phyloP scores from a whole-genome alignment of 2,888 invertebrate species.

The Synanthedon myopaeformis region DNA sequence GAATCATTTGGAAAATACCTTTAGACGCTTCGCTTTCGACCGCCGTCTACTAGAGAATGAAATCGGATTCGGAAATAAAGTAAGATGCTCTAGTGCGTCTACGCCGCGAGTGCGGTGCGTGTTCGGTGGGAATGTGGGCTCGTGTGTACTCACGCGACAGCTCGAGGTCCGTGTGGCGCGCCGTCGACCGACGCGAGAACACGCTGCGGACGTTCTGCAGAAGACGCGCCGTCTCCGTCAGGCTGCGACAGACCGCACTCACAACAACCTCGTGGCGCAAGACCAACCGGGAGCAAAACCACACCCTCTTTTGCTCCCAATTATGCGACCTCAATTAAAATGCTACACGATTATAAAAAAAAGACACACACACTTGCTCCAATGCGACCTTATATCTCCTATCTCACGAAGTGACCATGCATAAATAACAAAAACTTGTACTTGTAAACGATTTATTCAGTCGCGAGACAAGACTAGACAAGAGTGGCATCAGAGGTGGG shows the following conservation, averaged over 20 bases:
- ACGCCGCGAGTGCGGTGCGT: constrained; percentile 28
- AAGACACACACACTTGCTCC: too few relatives aligned
- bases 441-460: too few relatives aligned
- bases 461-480: too few relatives aligned
- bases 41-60: constrained; percentile 1
- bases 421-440: too few relatives aligned
- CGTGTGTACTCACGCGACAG: constrained; percentile 86
- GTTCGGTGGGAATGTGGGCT: constrained; percentile 1
- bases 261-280: constrained; percentile 18
- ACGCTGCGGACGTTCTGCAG: constrained; percentile 95
- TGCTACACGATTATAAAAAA: too few relatives aligned
- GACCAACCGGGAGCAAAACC: constrained; percentile 1
- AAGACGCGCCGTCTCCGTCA: constrained; percentile 96
- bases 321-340: not conserved
- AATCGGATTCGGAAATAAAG: too few relatives aligned
- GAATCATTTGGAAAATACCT: constrained; percentile 6
- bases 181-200: constrained; percentile 83
- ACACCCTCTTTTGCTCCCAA: not conserved
- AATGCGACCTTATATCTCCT: too few relatives aligned
- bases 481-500: too few relatives aligned
- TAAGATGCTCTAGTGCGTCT: constrained; percentile 20
- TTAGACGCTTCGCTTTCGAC: constrained; percentile 7
- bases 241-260: constrained; percentile 74
- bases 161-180: constrained; percentile 89
- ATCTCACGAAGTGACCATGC: too few relatives aligned